Base-by-base conservation (phyloP, 53 echinoderm and acorn worm species). In the Actinopyga echinites region DNA sequence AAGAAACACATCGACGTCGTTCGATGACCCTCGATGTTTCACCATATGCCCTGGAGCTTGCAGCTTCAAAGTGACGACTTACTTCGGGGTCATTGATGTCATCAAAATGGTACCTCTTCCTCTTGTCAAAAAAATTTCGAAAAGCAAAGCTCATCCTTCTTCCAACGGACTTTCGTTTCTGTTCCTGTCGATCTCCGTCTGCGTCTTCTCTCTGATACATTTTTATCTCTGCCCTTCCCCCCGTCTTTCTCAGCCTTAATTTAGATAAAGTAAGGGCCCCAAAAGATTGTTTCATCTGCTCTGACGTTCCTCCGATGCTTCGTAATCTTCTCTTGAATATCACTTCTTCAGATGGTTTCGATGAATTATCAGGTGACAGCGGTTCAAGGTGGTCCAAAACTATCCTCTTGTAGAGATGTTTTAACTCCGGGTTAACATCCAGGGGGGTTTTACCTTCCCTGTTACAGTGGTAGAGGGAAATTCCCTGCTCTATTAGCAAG, bases 341-440 rank as follows among this genome's bases (percentile, higher is more conserved):
- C 13, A 77, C 83, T 29, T 88, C 88, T 64, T 88, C 88, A 23
- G 83, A 88, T 21, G 83, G 83, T 19, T 75, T 53, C n/a, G 75
- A 83, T 24, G 26, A 54, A 55, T 58, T 88, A 37, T 91, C 89
- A 4, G 94, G 94, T 57, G 83, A 89, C 13, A 94, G 84, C 19
- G 88, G 92, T 9, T 92, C 94, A 43, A 94, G 77, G 35, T 83
- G 91, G 49, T 94, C 94, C 49, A 90, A 81, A 19, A 94, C 77
- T 12, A 94, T 90, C 69, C 92, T 89, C 22, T 89, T 89, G 53
- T 91, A 92, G 42, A 94, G 89, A 60, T 90, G 74, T 56, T 84
- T 83, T 40, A 94, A 78, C 8, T 92, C 87, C 8, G 92, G 89
- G 32, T 89, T 92, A 1, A 89, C 38, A 68, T 94, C 94, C 15